Evolutionary conservation across 2,888 invertebrate genomes (phyloP).

Genomic region (Campoplex capitator): DNA sequence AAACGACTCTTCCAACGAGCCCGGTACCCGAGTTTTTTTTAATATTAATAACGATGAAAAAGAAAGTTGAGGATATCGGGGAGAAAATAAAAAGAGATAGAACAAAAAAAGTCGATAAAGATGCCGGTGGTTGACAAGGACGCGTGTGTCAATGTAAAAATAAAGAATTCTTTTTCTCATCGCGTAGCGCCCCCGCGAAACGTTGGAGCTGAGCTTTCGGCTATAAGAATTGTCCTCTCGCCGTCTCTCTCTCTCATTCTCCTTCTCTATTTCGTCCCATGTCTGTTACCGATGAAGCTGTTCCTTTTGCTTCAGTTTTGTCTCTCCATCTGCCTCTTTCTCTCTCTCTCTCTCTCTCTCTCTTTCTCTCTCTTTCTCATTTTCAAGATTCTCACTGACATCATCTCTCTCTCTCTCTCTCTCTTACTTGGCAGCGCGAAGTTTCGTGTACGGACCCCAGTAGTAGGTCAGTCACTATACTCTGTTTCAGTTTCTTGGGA

Average conservation of each 20-base stretch:
- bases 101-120: slow-evolving; percentile 22
- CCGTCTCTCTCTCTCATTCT: slow-evolving; percentile 20
- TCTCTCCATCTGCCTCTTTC: slow-evolving; percentile 9
- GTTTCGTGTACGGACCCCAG: slow-evolving; percentile 69
- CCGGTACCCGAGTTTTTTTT: not conserved
- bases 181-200: slow-evolving; percentile 35
- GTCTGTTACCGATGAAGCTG: slow-evolving; percentile 44
- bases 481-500: slow-evolving; percentile 76
- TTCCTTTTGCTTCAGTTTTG: slow-evolving; percentile 29
- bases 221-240: slow-evolving; percentile 50
- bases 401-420: not conserved
- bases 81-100: slow-evolving; percentile 12
- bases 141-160: slow-evolving; percentile 62
- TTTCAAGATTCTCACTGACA: not conserved
- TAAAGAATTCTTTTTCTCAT: slow-evolving; percentile 57
- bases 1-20: too few relatives aligned
- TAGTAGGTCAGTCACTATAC: slow-evolving; percentile 76
- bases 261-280: slow-evolving; percentile 29
- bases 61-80: slow-evolving; percentile 24
- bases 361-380: not conserved
- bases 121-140: slow-evolving; percentile 52
- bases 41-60: slow-evolving; percentile 22
- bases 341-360: slow-evolving; percentile 30
- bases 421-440: slow-evolving; percentile 67
- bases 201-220: slow-evolving; percentile 46